Percentiles rank a stretch among this genome's conserved stretches.
phyloP scores from a whole-genome alignment of 2,888 invertebrate genomes.

The Drosophila birchii region DNA sequence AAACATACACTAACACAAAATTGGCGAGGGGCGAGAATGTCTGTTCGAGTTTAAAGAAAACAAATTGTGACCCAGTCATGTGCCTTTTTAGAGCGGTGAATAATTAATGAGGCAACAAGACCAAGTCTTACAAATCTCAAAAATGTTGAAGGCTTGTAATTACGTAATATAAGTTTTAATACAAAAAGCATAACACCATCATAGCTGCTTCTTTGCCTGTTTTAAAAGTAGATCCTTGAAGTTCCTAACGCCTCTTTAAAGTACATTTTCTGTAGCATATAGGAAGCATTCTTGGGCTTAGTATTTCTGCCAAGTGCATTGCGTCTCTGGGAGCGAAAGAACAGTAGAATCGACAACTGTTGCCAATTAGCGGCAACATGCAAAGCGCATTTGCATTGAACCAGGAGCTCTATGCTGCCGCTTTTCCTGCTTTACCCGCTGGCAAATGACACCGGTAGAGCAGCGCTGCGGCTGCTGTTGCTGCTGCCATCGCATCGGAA shows the following conservation, averaged over 20 bases:
- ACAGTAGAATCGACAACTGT: constrained; percentile 73
- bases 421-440: constrained; percentile 11
- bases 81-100: constrained; percentile 6
- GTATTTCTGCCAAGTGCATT: constrained; percentile 14
- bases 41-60: constrained; percentile 21
- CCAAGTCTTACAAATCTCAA: not conserved
- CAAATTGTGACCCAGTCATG: constrained; percentile 22
- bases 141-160: not conserved
- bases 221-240: not conserved
- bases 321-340: constrained; percentile 25
- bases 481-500: not conserved
- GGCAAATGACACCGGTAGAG: constrained; percentile 33
- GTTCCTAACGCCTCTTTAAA: not conserved
- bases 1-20: constrained; percentile 31
- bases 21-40: constrained; percentile 1
- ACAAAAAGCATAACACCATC: not conserved
- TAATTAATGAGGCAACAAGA: constrained; percentile 17
- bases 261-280: not conserved
- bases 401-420: constrained; percentile 14
- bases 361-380: constrained; percentile 79
- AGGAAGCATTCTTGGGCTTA: not conserved
- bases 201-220: not conserved
- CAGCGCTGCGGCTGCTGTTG: not conserved
- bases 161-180: not conserved
- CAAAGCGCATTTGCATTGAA: constrained; percentile 76